Conservation (phyloP, 2,888 invertebrate species). For the Heliconius charithonia region DNA sequence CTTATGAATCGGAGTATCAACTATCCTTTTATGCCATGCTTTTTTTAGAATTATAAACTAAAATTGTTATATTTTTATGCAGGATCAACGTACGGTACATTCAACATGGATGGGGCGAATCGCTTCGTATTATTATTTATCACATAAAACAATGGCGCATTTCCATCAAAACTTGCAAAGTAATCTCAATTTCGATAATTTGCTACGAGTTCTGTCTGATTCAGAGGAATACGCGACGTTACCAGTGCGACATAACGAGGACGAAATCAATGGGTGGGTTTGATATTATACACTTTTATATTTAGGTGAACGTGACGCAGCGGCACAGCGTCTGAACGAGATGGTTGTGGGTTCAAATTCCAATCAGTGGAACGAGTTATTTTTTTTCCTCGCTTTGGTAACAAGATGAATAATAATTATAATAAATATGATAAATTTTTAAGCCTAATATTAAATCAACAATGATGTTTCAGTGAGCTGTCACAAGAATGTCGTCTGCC, state of each 20-base stretch:
- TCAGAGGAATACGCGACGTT: constrained; percentile 95
- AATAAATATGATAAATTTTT: too few species aligned
- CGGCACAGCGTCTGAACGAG: neutral
- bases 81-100: constrained; percentile 85
- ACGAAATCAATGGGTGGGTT: constrained; percentile 92
- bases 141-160: constrained; percentile 94
- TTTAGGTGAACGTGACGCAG: too few species aligned
- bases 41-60: too few species aligned
- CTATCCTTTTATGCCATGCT: too few species aligned
- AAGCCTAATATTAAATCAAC: neutral
- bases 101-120: constrained; percentile 94
- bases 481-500: constrained; percentile 89
- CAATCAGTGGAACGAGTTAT: neutral
- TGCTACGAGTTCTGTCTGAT: constrained; percentile 91
- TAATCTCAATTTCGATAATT: constrained; percentile 86
- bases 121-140: constrained; percentile 98
- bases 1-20: too few species aligned
- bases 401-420: too few species aligned
- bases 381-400: neutral
- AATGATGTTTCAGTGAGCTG: constrained; percentile 86
- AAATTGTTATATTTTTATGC: constrained; percentile 21
- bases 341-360: neutral
- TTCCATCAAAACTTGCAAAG: constrained; percentile 88
- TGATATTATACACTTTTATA: neutral
- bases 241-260: constrained; percentile 99